A percentile compares a stretch with the other conserved stretches of the same genome.
phyloP scores from a whole-genome alignment of 30 jellyfish, hydroid and myxozoan genomes.

The Hydractinia echinata region DNA sequence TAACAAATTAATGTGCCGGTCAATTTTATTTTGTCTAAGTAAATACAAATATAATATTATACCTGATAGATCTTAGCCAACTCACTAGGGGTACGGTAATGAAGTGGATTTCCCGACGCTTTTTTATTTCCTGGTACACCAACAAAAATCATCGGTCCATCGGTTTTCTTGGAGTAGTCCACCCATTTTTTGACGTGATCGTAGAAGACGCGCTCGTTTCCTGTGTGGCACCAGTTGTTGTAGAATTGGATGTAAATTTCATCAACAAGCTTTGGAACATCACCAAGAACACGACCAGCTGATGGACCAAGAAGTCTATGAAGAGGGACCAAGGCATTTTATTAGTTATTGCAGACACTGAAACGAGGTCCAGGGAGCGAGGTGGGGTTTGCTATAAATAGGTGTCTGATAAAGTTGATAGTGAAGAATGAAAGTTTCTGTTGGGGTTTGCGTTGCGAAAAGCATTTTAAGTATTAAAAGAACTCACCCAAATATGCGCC shows the following conservation, averaged over 20 bases:
- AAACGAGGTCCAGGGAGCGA: too few relatives aligned
- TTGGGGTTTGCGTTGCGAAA: too few relatives aligned
- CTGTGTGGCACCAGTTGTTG: slow-evolving; percentile 98
- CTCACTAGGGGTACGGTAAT: slow-evolving; percentile 72
- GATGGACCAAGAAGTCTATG: slow-evolving; percentile 70
- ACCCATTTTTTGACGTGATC: slow-evolving; percentile 81
- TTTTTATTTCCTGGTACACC: slow-evolving; percentile 93
- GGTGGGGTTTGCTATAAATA: too few relatives aligned
- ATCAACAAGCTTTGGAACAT: slow-evolving; percentile 84
- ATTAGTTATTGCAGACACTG: too few relatives aligned
- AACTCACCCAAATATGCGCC: too few relatives aligned
- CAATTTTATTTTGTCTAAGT: too few relatives aligned
- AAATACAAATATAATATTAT: background rate
- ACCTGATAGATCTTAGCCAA: slow-evolving; percentile 69
- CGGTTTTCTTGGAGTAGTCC: slow-evolving; percentile 55
- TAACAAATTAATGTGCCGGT: too few relatives aligned
- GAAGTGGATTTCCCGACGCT: slow-evolving; percentile 93
- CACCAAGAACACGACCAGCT: slow-evolving; percentile 90
- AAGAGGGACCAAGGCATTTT: too few relatives aligned
- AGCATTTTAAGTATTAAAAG: too few relatives aligned
- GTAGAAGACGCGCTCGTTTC: slow-evolving; percentile 75
- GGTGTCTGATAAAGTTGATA: too few relatives aligned
- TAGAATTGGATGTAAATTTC: slow-evolving; percentile 91
- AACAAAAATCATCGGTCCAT: slow-evolving; percentile 82
- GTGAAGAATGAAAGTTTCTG: too few relatives aligned